These are phyloP conservation scores for Acanthosepion lycidas DNA, from an alignment of 2,888 invertebrate species.

Conservation along the genomic window DNA sequence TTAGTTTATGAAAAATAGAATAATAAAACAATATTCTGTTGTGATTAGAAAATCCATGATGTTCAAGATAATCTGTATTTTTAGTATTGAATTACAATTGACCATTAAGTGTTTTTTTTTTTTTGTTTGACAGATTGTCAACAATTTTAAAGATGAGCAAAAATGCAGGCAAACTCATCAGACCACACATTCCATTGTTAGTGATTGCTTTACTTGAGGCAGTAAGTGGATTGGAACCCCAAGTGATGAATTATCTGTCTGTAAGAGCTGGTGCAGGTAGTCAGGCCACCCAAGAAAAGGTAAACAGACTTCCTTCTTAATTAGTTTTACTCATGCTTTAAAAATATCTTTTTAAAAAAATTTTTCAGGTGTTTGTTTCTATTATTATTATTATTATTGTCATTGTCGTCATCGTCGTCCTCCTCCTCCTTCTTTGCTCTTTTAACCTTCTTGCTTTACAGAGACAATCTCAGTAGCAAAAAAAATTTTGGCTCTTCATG, in stretches of 20 bases:
- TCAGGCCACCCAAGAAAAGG: conserved; percentile 78
- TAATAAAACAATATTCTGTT: too few relatives aligned
- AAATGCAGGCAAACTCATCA: conserved; percentile 84
- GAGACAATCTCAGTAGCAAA: too few relatives aligned
- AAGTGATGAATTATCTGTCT: conserved; percentile 86
- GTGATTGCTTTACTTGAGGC: conserved; percentile 90
- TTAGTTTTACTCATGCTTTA: too few relatives aligned
- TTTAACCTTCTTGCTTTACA: too few relatives aligned
- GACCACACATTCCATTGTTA: conserved; percentile 86
- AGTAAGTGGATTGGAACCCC: conserved; percentile 84
- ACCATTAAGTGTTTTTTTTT: neutral
- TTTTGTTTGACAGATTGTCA: conserved; percentile 79
- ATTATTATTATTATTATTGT: too few relatives aligned
- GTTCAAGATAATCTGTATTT: neutral
- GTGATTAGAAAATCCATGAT: too few relatives aligned
- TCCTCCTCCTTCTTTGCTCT: too few relatives aligned
- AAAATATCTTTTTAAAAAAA: too few relatives aligned
- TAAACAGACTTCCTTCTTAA: conserved; percentile 50
- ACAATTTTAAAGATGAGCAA: conserved; percentile 90
- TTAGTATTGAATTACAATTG: neutral
- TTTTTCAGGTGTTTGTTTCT: too few relatives aligned
- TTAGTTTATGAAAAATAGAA: too few relatives aligned
- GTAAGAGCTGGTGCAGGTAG: conserved; percentile 81
- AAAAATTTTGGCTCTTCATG: too few relatives aligned
- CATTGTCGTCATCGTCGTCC: too few relatives aligned